These are phyloP conservation scores for Sweltsa coloradensis DNA, from an alignment of 1,140 invertebrate genomes.

Conservation along the genomic window DNA sequence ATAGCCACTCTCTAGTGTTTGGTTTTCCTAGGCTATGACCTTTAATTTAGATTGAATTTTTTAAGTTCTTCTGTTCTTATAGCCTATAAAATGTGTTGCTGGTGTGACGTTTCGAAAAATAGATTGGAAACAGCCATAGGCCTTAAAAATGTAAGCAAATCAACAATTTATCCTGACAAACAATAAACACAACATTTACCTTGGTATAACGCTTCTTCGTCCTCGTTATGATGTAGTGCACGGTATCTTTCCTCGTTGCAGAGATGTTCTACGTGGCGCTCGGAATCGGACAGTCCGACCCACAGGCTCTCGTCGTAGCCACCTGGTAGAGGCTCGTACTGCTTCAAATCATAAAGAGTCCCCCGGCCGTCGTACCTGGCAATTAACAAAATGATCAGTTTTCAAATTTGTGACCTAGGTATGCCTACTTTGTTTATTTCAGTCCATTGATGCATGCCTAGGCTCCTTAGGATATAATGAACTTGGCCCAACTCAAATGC, in stretches of 20 bases:
- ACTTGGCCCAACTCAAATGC: no score
- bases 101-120: neutral
- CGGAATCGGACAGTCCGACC: constrained; percentile 57
- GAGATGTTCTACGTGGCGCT: constrained; percentile 69
- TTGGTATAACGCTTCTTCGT: constrained; percentile 73
- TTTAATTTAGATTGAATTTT: neutral
- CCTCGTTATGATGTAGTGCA: constrained; percentile 74
- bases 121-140: constrained; percentile 2
- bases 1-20: no score
- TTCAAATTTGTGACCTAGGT: no score
- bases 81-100: no score
- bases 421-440: no score
- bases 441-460: no score
- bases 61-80: neutral
- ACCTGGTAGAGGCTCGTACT: constrained; percentile 57
- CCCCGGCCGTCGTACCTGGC: constrained; percentile 96
- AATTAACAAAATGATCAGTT: no score
- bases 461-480: no score
- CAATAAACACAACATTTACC: constrained; percentile 36
- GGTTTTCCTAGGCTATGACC: no score
- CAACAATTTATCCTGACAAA: constrained; percentile 11
- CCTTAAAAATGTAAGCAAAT: neutral
- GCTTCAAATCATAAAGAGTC: constrained; percentile 63
- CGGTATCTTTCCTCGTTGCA: constrained; percentile 86
- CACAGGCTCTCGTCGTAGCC: constrained; percentile 45